These are phyloP conservation scores for Heliothis peltigera DNA, from an alignment of 2,888 invertebrate species.

Conservation along the genomic window DNA sequence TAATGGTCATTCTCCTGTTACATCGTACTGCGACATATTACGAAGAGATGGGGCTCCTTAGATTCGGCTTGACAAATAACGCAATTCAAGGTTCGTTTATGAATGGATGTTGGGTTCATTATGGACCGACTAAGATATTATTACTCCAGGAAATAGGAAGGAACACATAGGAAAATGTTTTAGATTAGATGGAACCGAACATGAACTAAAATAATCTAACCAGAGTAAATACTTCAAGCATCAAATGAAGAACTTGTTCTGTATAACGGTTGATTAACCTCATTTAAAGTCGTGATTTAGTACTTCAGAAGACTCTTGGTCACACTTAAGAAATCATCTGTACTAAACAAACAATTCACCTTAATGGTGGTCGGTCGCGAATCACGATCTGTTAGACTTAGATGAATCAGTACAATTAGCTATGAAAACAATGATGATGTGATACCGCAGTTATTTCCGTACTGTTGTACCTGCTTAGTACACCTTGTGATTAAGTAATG, in stretches of 20 bases:
- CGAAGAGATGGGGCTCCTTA: constrained; percentile 1
- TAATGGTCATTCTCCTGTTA: constrained; percentile 27
- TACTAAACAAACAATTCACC: constrained; percentile 21
- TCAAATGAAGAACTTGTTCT: constrained; percentile 11
- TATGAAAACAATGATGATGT: constrained; percentile 31
- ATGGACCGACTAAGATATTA: background rate
- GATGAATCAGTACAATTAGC: constrained; percentile 45
- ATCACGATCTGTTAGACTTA: constrained; percentile 13
- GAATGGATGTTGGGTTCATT: background rate
- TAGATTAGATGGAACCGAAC: background rate
- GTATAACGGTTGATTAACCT: constrained; percentile 35
- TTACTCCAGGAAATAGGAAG: background rate
- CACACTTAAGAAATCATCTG: constrained; percentile 9
- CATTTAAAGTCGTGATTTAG: constrained; percentile 21
- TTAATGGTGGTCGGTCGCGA: constrained; percentile 19
- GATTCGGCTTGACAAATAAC: constrained; percentile 16
- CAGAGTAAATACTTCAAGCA: constrained; percentile 10
- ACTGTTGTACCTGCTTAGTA: constrained; percentile 18
- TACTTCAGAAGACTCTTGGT: constrained; percentile 14
- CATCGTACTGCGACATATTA: constrained; percentile 29
- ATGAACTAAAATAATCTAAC: constrained; percentile 16
- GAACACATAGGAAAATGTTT: background rate
- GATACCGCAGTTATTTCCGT: constrained; percentile 40
- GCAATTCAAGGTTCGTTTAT: background rate
- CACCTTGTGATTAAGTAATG: constrained; percentile 25